These are phyloP conservation scores for Agrochola lota DNA, from an alignment of 2,888 invertebrate genomes.

Conservation along the genomic window DNA sequence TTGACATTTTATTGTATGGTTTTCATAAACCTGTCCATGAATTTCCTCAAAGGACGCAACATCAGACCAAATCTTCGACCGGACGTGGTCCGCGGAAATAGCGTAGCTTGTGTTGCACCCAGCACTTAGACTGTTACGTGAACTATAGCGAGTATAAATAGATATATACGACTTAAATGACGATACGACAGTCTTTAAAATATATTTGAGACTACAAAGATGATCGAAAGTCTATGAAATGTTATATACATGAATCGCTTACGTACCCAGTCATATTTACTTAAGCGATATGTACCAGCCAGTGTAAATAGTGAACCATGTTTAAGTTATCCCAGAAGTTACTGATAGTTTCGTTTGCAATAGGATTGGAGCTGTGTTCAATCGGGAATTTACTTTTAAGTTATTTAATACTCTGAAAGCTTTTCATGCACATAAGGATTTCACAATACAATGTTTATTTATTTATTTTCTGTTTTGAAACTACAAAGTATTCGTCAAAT, in stretches of 20 bases:
- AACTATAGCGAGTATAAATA: slow-evolving; percentile 54
- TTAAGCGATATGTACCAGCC: slow-evolving; percentile 56
- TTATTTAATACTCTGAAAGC: slow-evolving; percentile 62
- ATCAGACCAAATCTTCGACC: slow-evolving; percentile 44
- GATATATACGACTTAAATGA: slow-evolving; percentile 50
- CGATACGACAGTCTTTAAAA: slow-evolving; percentile 33
- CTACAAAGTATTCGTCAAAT: slow-evolving; percentile 64
- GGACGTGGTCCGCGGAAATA: slow-evolving; percentile 34
- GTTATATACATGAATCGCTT: slow-evolving; percentile 53
- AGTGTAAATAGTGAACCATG: slow-evolving; percentile 62
- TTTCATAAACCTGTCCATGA: slow-evolving; percentile 70
- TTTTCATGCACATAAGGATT: slow-evolving; percentile 52
- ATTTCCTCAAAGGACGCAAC: slow-evolving; percentile 58
- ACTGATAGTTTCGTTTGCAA: slow-evolving; percentile 65
- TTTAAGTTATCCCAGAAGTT: slow-evolving; percentile 65
- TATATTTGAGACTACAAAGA: slow-evolving; percentile 27
- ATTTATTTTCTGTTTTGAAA: slow-evolving; percentile 30
- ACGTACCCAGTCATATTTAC: slow-evolving; percentile 52
- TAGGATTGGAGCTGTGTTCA: slow-evolving; percentile 55
- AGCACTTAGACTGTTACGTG: slow-evolving; percentile 44
- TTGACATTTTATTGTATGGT: slow-evolving; percentile 76
- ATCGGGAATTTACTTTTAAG: slow-evolving; percentile 64
- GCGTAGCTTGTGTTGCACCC: slow-evolving; percentile 38
- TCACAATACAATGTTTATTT: slow-evolving; percentile 15
- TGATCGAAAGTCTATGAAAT: slow-evolving; percentile 30